phyloP scores from a whole-genome alignment of 1,140 invertebrate genomes.

The Subanguina moxae region DNA sequence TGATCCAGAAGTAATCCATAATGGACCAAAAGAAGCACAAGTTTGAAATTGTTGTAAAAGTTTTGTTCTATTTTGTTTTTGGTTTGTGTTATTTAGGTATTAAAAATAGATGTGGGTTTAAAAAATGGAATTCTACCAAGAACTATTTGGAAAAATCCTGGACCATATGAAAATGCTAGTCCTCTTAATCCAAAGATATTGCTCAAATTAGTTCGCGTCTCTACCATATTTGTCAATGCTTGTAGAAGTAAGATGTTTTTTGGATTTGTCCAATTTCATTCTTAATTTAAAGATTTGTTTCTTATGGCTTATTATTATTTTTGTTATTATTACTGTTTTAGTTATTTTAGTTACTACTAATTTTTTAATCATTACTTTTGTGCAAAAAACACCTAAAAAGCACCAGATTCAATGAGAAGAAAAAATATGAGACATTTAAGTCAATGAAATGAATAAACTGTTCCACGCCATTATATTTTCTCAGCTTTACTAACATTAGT shows the following conservation, averaged over 20 bases:
- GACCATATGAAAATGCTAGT: slow-evolving; percentile 50
- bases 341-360: too few species aligned
- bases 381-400: too few species aligned
- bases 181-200: slow-evolving; percentile 50
- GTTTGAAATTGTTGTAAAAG: slow-evolving; percentile 11
- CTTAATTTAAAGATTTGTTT: slow-evolving; percentile 13
- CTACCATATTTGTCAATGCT: slow-evolving; percentile 37
- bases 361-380: too few species aligned
- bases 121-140: slow-evolving; percentile 24
- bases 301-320: slow-evolving; percentile 1
- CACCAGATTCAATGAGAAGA: too few species aligned
- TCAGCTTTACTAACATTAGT: too few species aligned
- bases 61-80: slow-evolving; percentile 19
- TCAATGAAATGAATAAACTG: too few species aligned
- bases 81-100: slow-evolving; percentile 12
- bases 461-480: too few species aligned
- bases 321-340: too few species aligned
- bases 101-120: slow-evolving; percentile 36
- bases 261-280: slow-evolving; percentile 7
- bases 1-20: slow-evolving; percentile 39
- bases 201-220: slow-evolving; percentile 43
- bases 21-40: slow-evolving; percentile 15
- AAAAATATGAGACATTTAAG: too few species aligned
- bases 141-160: slow-evolving; percentile 51
- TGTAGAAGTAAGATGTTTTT: slow-evolving; percentile 37